Conservation (phyloP, 2,797 vertebrate genomes). For the Arrhamphus sclerolepis region DNA sequence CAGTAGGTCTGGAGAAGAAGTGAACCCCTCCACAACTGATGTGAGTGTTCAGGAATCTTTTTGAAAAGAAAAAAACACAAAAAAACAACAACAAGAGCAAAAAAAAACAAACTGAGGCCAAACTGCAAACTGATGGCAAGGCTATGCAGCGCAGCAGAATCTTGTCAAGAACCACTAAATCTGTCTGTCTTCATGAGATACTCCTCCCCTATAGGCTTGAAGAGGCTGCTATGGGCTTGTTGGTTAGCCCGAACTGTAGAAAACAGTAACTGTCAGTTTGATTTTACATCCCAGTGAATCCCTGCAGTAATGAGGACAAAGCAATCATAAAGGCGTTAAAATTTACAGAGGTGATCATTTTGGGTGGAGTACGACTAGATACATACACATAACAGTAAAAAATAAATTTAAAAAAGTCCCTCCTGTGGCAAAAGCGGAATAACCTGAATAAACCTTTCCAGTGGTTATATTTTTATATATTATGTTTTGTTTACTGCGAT, state of each 20-base stretch:
- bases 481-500: background rate
- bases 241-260: conserved; percentile 4
- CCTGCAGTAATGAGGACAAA: conserved; percentile 13
- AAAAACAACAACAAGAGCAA: background rate
- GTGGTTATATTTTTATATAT: background rate
- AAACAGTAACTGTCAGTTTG: conserved; percentile 27
- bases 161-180: background rate
- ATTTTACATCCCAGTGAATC: conserved; percentile 13
- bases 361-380: background rate
- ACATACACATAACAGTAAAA: background rate
- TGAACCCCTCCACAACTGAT: no score
- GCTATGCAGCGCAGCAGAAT: background rate
- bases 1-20: no score
- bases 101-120: background rate
- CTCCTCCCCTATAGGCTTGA: background rate
- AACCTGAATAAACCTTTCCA: background rate
- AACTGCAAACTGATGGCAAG: no score
- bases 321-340: conserved; percentile 14
- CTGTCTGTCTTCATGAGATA: conserved; percentile 6
- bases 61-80: background rate
- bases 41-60: no score
- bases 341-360: conserved; percentile 4
- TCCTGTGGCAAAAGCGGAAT: background rate
- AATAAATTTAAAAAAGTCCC: background rate
- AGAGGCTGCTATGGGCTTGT: background rate